These are phyloP conservation scores for Acrocephalus scirpaceus DNA, from an alignment of 2,797 vertebrate genomes.

Conservation along the genomic window DNA sequence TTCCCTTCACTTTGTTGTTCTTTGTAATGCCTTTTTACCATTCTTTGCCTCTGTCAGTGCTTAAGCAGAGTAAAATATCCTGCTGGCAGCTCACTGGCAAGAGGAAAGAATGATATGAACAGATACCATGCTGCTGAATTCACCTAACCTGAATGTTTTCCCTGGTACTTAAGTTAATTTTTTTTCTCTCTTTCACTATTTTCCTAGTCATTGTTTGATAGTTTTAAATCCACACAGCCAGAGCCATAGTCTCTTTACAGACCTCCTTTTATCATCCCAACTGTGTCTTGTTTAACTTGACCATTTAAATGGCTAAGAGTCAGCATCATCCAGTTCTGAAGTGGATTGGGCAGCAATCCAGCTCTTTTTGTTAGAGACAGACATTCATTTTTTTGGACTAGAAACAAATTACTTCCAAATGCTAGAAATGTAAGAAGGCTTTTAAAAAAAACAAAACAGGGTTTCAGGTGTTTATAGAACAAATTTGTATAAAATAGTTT, in stretches of 20 bases:
- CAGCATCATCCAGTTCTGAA: conserved; percentile 64
- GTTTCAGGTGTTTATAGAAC: conserved; percentile 62
- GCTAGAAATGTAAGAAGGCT: conserved; percentile 45
- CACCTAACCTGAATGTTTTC: conserved; percentile 10
- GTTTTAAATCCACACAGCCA: neutral
- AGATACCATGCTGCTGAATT: neutral
- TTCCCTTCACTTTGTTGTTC: neutral
- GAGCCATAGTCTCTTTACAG: conserved; percentile 33
- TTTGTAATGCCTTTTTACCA: neutral
- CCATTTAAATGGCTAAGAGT: conserved; percentile 55
- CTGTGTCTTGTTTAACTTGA: conserved; percentile 59
- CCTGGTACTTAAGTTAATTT: neutral
- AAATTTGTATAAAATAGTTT: conserved; percentile 61
- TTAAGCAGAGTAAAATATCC: neutral
- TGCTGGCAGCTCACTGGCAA: conserved; percentile 6
- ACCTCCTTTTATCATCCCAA: conserved; percentile 57
- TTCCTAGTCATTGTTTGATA: conserved; percentile 23
- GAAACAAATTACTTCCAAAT: conserved; percentile 73
- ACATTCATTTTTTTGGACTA: conserved; percentile 47
- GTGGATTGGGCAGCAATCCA: conserved; percentile 67
- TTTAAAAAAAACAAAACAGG: neutral
- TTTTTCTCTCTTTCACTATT: neutral
- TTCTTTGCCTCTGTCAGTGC: neutral
- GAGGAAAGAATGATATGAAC: neutral
- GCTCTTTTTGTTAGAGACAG: conserved; percentile 55